Base-by-base conservation (phyloP, 2,113 vertebrate genomes). In the Hirundichthys speculiger region DNA sequence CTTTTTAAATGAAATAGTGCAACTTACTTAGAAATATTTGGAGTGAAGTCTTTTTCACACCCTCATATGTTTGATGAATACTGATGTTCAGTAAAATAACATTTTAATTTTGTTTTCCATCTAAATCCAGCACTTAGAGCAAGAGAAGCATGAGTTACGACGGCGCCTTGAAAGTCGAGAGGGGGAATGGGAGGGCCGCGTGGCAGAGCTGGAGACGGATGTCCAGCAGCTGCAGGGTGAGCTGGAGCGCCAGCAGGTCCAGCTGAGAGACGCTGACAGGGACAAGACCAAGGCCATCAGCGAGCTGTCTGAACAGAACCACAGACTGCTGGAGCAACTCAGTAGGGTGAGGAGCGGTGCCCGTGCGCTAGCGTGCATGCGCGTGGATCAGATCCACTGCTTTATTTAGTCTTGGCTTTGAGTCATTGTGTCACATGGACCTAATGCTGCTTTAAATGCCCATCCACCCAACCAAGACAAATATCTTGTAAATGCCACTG, bases 291-390 rank as follows among this genome's bases (percentile, higher is more conserved):
- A 93, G 38, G 93, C 94, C 0, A 93, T 99, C 78, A 93, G 94
- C 51, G 95, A 99, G 82, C 93, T 99, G 52, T 96, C 96, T 0
- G 97, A 99, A 88, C 96, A 99, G 91, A 99, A 99, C 94, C 96
- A 99, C 69, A 93, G 95, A 80, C 92, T 99, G 71, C 83, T 99
- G 88, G 96, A 99, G 90, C 96, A 99, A 86, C 96, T 99, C 85
- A 96, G 88, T 85, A 94, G 93, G 94, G 98, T 99, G 79, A 98
- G 96, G 87, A 48, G 16, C 16, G 20, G 15, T 5, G 6, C 50
- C 2, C 14, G 15, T 2, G 27, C 19, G 45, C 56, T n/a, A 53
- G 41, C 54, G 49, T 64, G 13, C 18, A 2, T 65, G 30, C 60
- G 25, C 63, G n/a, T 41, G 56, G 25, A 51, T 65, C 48, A 55